Percentiles rank a stretch among this genome's conserved stretches.
Evolutionary conservation across 2,888 invertebrate species (phyloP).

Genomic region (Torymus texanus): DNA sequence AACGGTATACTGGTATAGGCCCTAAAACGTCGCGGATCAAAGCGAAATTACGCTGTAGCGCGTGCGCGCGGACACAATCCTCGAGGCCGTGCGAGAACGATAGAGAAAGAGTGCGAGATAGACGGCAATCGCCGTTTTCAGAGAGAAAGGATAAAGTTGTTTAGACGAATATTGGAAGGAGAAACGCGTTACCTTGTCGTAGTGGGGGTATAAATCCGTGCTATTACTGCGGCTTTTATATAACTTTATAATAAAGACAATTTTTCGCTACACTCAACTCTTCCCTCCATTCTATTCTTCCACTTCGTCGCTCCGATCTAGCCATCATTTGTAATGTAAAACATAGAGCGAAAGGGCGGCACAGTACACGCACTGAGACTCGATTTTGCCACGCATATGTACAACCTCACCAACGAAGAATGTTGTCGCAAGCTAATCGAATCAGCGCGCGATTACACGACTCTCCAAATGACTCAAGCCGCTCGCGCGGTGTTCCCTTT

Average conservation of each 20-base stretch:
- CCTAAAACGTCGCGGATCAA: conserved; percentile 41
- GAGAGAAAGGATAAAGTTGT: conserved; percentile 48
- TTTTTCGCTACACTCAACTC: too few species aligned
- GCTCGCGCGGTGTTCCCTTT: conserved; percentile 20
- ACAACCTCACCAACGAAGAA: conserved; percentile 24
- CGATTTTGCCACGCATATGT: conserved; percentile 16
- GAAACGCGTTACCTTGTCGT: conserved; percentile 21
- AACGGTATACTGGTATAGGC: conserved; percentile 1
- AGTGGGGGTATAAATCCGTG: conserved; percentile 16
- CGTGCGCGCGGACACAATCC: conserved; percentile 33
- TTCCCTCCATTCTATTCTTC: too few species aligned
- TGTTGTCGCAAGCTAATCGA: conserved; percentile 46
- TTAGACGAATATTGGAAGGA: conserved; percentile 34
- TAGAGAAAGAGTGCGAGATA: background rate
- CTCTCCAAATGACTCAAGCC: conserved; percentile 15
- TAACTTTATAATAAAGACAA: background rate
- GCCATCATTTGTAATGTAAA: too few species aligned
- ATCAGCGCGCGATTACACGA: conserved; percentile 41
- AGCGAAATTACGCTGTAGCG: conserved; percentile 33
- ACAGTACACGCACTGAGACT: too few species aligned
- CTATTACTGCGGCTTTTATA: background rate
- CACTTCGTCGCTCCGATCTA: too few species aligned
- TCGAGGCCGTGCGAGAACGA: background rate
- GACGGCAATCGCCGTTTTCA: conserved; percentile 29
- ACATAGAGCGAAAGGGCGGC: too few species aligned